Conservation (phyloP, 2,888 invertebrate species). For the Biston stratarius region DNA sequence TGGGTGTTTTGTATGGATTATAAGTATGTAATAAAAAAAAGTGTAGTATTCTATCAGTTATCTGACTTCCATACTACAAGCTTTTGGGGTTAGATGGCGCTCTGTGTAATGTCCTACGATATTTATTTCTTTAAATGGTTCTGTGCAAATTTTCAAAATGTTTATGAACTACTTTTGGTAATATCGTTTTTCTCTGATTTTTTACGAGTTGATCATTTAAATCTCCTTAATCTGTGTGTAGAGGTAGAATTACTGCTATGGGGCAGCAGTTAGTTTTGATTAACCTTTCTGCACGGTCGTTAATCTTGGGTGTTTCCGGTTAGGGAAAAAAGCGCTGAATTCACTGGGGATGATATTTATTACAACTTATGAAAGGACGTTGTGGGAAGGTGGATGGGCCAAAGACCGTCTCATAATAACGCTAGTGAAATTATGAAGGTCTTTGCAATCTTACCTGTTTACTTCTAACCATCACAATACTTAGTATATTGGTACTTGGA, state of each 20-base stretch:
- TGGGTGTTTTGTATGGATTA: too few relatives aligned
- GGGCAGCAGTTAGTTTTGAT: conserved; percentile 22
- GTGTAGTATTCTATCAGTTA: too few relatives aligned
- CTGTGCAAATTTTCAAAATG: too few relatives aligned
- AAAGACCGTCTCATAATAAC: neutral
- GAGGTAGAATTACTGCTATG: conserved; percentile 18
- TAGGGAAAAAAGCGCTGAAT: conserved; percentile 13
- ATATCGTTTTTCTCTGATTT: too few relatives aligned
- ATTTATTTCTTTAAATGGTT: too few relatives aligned
- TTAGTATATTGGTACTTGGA: too few relatives aligned
- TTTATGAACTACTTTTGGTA: too few relatives aligned
- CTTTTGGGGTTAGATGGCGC: too few relatives aligned
- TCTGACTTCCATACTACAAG: too few relatives aligned
- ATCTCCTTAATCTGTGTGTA: neutral
- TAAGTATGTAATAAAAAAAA: too few relatives aligned
- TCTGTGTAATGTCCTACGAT: too few relatives aligned
- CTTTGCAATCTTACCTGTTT: neutral
- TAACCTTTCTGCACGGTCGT: conserved; percentile 22
- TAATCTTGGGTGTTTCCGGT: conserved; percentile 22
- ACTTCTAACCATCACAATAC: too few relatives aligned
- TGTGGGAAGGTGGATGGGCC: neutral
- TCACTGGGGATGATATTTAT: conserved; percentile 9
- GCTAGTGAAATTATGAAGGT: neutral
- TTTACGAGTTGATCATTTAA: neutral
- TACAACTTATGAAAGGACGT: conserved; percentile 9